Percentiles rank a stretch among this genome's conserved stretches.
These are phyloP conservation scores for Symphodus melops DNA, from an alignment of 2,113 vertebrate species.

Conservation along the genomic window DNA sequence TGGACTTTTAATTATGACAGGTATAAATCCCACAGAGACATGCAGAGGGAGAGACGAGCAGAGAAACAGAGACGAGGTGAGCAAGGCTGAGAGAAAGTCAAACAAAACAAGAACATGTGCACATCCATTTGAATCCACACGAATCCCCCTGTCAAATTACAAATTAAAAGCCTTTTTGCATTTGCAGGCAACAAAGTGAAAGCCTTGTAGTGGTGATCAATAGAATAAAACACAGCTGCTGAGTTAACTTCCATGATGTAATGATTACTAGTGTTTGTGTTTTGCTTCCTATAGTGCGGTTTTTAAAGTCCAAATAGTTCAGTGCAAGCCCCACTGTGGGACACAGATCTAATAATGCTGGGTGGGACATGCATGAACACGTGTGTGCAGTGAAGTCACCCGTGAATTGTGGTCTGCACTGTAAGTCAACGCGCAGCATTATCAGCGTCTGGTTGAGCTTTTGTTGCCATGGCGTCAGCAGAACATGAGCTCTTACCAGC, in stretches of 20 bases:
- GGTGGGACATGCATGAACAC: no score
- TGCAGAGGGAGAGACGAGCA: neutral
- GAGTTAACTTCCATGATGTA: neutral
- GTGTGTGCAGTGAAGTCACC: no score
- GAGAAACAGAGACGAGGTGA: slow-evolving; percentile 16
- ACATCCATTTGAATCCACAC: neutral
- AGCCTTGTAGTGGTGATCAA: slow-evolving; percentile 14
- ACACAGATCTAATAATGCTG: no score
- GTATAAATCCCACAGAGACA: slow-evolving; percentile 20
- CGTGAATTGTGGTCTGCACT: no score
- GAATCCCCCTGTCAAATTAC: slow-evolving; percentile 12
- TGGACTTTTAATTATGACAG: slow-evolving; percentile 47
- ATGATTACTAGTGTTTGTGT: neutral
- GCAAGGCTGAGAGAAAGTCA: slow-evolving; percentile 24
- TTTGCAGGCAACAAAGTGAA: slow-evolving; percentile 12
- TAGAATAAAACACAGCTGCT: neutral
- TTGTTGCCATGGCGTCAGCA: no score
- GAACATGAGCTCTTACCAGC: no score
- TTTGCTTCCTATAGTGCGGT: neutral
- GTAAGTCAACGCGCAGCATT: no score
- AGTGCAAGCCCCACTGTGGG: no score
- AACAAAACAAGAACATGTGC: slow-evolving; percentile 2
- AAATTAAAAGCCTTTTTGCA: slow-evolving; percentile 24
- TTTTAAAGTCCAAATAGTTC: no score
- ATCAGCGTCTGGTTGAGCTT: no score